Evolutionary conservation across 2,888 invertebrate species (phyloP).

Genomic region (Lycaena phlaeas): DNA sequence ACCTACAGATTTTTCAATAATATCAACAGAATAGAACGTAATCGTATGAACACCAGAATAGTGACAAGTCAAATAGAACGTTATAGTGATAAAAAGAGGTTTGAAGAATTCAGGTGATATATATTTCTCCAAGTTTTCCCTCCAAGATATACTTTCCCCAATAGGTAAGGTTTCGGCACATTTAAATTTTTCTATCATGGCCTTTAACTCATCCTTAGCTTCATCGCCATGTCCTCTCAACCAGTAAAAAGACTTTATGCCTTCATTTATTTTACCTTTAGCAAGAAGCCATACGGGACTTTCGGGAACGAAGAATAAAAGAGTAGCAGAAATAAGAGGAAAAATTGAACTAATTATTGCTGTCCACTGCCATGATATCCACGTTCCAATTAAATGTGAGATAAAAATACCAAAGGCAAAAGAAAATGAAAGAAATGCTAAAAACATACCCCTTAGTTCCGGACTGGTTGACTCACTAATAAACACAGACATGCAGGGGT

Average conservation of each 20-base stretch:
- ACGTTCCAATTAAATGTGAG: conserved; percentile 2
- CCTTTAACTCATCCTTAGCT: conserved; percentile 1
- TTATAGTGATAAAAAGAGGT: conserved; percentile 1
- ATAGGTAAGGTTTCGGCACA: not conserved
- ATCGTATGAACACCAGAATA: conserved; percentile 6
- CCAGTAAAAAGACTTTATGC: conserved; percentile 3
- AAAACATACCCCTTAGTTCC: conserved; percentile 2
- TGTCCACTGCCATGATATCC: conserved; percentile 2
- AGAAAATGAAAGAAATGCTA: conserved; percentile 3
- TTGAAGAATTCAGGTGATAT: not conserved
- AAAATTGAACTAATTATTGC: not conserved
- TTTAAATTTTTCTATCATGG: conserved; percentile 6
- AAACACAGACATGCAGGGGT: conserved; percentile 4
- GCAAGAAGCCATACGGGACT: conserved; percentile 3
- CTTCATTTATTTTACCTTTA: conserved; percentile 5
- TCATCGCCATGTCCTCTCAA: not conserved
- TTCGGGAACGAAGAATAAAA: conserved; percentile 3
- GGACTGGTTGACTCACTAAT: conserved; percentile 2
- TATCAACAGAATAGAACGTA: conserved; percentile 5
- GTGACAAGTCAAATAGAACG: conserved; percentile 1
- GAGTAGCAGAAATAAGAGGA: not conserved
- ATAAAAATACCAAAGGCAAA: conserved; percentile 2
- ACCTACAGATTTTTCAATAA: conserved; percentile 4
- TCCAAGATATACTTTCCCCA: not conserved
- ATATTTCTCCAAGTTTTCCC: not conserved